A percentile compares a stretch with the other conserved stretches of the same genome.
These are phyloP conservation scores for Petrolisthes manimaculis DNA, from an alignment of 2,888 invertebrate genomes.

Conservation along the genomic window DNA sequence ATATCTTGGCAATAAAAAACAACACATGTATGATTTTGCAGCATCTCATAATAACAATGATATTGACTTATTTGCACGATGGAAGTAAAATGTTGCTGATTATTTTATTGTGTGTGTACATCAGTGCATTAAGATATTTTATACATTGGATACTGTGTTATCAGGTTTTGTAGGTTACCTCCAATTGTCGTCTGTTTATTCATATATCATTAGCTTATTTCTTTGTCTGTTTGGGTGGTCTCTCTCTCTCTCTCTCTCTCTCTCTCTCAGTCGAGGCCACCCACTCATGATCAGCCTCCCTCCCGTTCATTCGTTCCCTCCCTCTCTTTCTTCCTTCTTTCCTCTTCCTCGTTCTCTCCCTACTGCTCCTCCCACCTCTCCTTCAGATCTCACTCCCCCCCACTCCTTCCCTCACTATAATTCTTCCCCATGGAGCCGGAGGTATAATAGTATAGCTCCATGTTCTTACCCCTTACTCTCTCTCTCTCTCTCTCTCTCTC, in stretches of 20 bases:
- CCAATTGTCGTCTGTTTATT: neutral
- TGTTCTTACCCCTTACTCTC: neutral
- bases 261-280: conserved; percentile 13
- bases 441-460: neutral
- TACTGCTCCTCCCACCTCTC: neutral
- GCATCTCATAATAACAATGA: too few relatives aligned
- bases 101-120: too few relatives aligned
- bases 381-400: neutral
- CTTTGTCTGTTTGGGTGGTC: neutral
- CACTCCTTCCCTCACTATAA: neutral
- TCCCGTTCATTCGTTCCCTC: neutral
- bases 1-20: too few relatives aligned
- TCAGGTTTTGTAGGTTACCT: too few relatives aligned
- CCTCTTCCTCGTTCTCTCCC: neutral
- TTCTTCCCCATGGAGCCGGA: too few relatives aligned
- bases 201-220: neutral
- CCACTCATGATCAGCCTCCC: neutral
- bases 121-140: too few relatives aligned
- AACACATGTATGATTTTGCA: too few relatives aligned
- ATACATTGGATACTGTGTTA: too few relatives aligned
- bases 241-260: conserved; percentile 24
- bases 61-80: too few relatives aligned
- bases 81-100: too few relatives aligned
- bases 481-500: neutral
- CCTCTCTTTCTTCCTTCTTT: neutral